Conservation (phyloP, 2,113 vertebrate genomes). For the Gymnarchus niloticus region DNA sequence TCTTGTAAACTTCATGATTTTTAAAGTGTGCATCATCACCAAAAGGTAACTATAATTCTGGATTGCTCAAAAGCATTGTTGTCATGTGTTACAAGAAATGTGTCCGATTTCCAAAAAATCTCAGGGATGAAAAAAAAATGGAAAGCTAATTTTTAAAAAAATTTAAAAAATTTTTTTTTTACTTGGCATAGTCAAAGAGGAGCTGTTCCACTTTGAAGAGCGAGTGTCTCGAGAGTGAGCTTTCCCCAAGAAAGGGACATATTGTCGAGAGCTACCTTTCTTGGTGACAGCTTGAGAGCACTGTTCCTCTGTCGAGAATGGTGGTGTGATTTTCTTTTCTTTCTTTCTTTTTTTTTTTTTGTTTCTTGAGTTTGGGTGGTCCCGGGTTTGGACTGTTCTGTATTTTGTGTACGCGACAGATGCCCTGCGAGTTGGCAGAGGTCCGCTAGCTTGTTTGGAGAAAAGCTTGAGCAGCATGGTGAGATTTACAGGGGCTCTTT, state of each 20-base stretch:
- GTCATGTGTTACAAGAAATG: neutral
- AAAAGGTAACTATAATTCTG: neutral
- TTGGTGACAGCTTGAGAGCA: neutral
- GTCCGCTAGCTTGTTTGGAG: constrained; percentile 49
- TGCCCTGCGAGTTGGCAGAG: constrained; percentile 62
- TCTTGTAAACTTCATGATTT: neutral
- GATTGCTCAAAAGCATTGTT: neutral
- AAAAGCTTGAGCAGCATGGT: constrained; percentile 43
- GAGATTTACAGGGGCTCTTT: constrained; percentile 58
- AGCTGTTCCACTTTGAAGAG: neutral
- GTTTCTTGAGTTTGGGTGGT: constrained; percentile 59
- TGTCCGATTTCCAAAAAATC: neutral
- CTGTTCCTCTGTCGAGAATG: neutral
- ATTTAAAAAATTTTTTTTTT: too few species aligned
- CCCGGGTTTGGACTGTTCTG: constrained; percentile 48
- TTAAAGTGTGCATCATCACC: neutral
- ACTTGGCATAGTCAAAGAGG: neutral
- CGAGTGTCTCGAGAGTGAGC: neutral
- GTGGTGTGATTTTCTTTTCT: neutral
- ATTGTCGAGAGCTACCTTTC: neutral
- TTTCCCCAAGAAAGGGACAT: neutral
- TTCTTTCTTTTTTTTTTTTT: constrained; percentile 19
- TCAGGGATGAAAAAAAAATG: neutral
- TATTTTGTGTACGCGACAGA: constrained; percentile 62
- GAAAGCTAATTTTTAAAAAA: too few species aligned